These are phyloP conservation scores for Centropus bengalensis DNA, from an alignment of 2,113 vertebrate species.

Conservation along the genomic window DNA sequence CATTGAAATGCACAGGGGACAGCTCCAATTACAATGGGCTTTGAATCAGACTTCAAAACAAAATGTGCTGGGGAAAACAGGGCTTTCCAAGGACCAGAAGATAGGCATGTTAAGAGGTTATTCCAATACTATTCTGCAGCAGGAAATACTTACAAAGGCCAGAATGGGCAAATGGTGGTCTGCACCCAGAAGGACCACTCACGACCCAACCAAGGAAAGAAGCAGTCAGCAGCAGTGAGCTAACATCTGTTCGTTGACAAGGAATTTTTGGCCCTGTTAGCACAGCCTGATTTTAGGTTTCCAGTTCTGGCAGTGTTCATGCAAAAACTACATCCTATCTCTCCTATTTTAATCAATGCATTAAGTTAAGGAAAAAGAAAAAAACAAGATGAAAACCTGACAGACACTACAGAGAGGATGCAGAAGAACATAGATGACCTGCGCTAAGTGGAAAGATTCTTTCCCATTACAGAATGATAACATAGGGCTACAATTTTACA, in stretches of 20 bases:
- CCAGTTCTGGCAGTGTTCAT: background rate
- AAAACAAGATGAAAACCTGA: background rate
- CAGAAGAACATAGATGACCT: background rate
- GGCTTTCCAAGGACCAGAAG: slow-evolving; percentile 13
- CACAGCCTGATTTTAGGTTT: background rate
- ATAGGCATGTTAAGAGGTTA: background rate
- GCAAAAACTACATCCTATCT: background rate
- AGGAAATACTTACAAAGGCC: background rate
- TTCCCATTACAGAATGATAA: background rate
- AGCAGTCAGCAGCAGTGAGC: background rate
- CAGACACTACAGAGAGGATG: background rate
- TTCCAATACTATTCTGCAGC: background rate
- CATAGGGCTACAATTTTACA: background rate
- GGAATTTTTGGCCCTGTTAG: background rate
- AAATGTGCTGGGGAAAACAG: slow-evolving; percentile 32
- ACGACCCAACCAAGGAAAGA: background rate
- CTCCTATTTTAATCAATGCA: background rate
- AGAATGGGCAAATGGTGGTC: background rate
- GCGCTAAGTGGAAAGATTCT: background rate
- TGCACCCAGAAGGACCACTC: background rate
- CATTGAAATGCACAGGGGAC: slow-evolving; percentile 48
- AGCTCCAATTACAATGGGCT: slow-evolving; percentile 10
- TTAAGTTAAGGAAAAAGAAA: background rate
- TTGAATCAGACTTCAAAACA: slow-evolving; percentile 39
- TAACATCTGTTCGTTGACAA: background rate